Conservation (phyloP, 2,888 invertebrate species). For the Leptinotarsa peninsularis region DNA sequence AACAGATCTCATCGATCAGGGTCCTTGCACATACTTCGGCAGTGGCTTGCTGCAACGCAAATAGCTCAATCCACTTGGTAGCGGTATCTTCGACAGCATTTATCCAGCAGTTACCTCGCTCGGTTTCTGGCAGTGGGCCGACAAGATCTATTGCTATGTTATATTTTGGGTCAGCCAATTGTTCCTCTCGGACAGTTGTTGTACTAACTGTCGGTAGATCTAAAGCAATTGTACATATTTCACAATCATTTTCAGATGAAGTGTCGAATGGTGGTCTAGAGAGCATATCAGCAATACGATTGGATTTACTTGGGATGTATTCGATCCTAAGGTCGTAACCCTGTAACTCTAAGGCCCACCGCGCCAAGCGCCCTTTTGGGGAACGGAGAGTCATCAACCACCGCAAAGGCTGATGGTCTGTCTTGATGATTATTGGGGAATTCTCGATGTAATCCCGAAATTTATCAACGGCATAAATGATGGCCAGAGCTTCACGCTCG, state of each 20-base stretch:
- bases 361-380: slow-evolving; percentile 60
- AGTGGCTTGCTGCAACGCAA: slow-evolving; percentile 35
- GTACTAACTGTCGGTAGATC: too few species aligned
- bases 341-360: slow-evolving; percentile 65
- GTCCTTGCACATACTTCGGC: slow-evolving; percentile 44
- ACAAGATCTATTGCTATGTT: slow-evolving; percentile 21
- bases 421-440: slow-evolving; percentile 56
- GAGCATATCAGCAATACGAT: too few species aligned
- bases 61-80: slow-evolving; percentile 52
- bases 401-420: slow-evolving; percentile 66
- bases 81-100: slow-evolving; percentile 52
- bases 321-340: slow-evolving; percentile 53
- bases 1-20: neutral
- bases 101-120: slow-evolving; percentile 43
- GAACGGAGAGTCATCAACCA: slow-evolving; percentile 61
- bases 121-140: slow-evolving; percentile 33
- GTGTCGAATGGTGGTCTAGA: too few species aligned
- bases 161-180: neutral
- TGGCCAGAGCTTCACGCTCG: too few species aligned
- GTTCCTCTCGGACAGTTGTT: too few species aligned
- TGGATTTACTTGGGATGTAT: slow-evolving; percentile 21
- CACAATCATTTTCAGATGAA: too few species aligned
- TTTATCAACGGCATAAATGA: too few species aligned
- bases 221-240: too few species aligned
- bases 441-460: slow-evolving; percentile 59